Conservation (phyloP, 2,888 invertebrate genomes). For the Matsumyia berberina region DNA sequence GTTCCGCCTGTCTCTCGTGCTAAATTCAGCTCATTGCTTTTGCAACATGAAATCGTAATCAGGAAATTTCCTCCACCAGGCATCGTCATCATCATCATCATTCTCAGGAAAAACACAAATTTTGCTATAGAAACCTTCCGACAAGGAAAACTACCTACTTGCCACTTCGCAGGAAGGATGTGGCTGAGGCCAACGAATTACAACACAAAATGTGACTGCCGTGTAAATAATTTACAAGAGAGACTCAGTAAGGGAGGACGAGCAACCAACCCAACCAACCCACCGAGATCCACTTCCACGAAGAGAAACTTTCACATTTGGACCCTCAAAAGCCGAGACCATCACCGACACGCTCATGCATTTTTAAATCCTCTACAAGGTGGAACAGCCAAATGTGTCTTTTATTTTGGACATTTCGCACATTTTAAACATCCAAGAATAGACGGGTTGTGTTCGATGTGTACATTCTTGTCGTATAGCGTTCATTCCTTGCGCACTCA, state of each 20-base stretch:
- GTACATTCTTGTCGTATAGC: background rate
- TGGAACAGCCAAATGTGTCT: slow-evolving; percentile 2
- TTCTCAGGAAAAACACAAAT: slow-evolving; percentile 18
- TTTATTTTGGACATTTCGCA: slow-evolving; percentile 34
- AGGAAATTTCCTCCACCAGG: slow-evolving; percentile 17
- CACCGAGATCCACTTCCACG: too few species aligned
- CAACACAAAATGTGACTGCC: slow-evolving; percentile 9
- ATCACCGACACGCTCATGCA: slow-evolving; percentile 21
- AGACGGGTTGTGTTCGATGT: background rate
- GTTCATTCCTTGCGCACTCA: background rate
- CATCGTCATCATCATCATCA: slow-evolving; percentile 21
- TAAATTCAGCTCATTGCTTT: slow-evolving; percentile 2
- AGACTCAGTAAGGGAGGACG: background rate
- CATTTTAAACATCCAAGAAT: slow-evolving; percentile 16
- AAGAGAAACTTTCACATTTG: background rate
- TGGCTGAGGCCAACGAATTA: slow-evolving; percentile 11
- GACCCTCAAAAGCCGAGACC: background rate
- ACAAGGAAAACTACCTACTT: slow-evolving; percentile 9
- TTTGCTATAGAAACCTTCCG: background rate
- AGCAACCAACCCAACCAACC: background rate
- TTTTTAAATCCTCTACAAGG: slow-evolving; percentile 28
- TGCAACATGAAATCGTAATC: slow-evolving; percentile 40
- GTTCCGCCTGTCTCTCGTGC: background rate
- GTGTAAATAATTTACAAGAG: slow-evolving; percentile 32
- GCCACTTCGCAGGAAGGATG: slow-evolving; percentile 1